These are phyloP conservation scores for Tenebrosternarchus preto DNA, from an alignment of 2,113 vertebrate genomes.

Conservation along the genomic window DNA sequence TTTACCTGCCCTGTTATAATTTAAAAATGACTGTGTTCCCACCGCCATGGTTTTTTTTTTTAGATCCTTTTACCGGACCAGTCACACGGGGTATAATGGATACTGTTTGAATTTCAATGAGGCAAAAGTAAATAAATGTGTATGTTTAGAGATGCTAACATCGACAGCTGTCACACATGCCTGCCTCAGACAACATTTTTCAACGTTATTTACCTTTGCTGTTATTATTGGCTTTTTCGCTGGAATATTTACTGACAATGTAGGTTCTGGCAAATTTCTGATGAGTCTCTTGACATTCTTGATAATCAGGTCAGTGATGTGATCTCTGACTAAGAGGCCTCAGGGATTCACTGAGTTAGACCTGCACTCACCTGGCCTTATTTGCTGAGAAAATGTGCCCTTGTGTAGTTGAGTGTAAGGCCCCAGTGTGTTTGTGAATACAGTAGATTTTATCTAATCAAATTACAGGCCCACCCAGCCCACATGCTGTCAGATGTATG, in stretches of 20 bases:
- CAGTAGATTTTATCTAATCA: constrained; percentile 53
- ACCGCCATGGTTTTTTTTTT: no score
- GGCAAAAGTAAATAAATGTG: constrained; percentile 1
- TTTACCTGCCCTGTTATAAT: no score
- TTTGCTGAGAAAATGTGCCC: constrained; percentile 35
- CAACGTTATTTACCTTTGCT: constrained; percentile 12
- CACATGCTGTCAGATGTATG: constrained; percentile 7
- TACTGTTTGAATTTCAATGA: not conserved
- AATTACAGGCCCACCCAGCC: constrained; percentile 31
- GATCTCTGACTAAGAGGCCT: not conserved
- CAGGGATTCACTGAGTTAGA: not conserved
- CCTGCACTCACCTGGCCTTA: constrained; percentile 12
- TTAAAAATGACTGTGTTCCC: no score
- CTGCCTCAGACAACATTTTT: not conserved
- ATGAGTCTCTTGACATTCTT: constrained; percentile 8
- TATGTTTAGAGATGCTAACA: not conserved
- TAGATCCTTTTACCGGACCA: no score
- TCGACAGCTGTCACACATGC: not conserved
- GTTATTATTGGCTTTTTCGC: not conserved
- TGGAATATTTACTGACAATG: constrained; percentile 2
- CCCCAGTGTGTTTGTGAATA: constrained; percentile 33
- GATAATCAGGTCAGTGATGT: constrained; percentile 21
- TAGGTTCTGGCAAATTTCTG: not conserved
- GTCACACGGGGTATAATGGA: not conserved
- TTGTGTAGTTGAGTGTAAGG: not conserved